Conservation (phyloP, 2,113 vertebrate species). For the Hypocryptadius cinnamomeus region DNA sequence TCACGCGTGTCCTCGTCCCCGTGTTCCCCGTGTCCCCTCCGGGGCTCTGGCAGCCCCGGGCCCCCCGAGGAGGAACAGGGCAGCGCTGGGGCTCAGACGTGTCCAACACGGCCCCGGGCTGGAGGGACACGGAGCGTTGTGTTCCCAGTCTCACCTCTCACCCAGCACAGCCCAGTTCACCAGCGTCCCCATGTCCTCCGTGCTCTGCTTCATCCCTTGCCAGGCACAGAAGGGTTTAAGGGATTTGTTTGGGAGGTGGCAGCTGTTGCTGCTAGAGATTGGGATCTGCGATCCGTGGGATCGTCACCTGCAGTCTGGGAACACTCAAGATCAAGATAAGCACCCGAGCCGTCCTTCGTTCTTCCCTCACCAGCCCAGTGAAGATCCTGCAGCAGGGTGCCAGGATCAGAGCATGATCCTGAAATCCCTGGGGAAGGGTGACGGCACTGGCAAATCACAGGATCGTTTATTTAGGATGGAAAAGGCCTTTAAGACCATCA, state of each 20-base stretch:
- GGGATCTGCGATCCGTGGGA: background rate
- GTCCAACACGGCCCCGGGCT: rapidly evolving
- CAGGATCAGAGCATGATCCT: background rate
- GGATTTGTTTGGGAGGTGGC: background rate
- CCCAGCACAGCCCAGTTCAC: background rate
- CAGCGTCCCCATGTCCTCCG: background rate
- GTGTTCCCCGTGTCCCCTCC: background rate
- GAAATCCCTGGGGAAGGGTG: background rate
- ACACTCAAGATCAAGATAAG: background rate
- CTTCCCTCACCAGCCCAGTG: background rate
- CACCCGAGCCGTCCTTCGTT: background rate
- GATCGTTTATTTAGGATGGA: background rate
- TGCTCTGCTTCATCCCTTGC: background rate
- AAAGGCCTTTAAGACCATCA: background rate
- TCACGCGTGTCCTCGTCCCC: background rate
- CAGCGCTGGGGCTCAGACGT: background rate
- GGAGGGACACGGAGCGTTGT: background rate
- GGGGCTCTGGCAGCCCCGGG: background rate
- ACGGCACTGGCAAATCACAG: background rate
- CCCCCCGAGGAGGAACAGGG: too few species aligned
- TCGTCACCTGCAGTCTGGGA: background rate
- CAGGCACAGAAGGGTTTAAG: background rate
- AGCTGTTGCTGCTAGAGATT: background rate
- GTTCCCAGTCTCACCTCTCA: background rate
- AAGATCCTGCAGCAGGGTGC: background rate